Evolutionary conservation across 2,113 vertebrate species (phyloP), one percentile per base, ranked within the genome.

Genomic region (Excalfactoria chinensis): DNA sequence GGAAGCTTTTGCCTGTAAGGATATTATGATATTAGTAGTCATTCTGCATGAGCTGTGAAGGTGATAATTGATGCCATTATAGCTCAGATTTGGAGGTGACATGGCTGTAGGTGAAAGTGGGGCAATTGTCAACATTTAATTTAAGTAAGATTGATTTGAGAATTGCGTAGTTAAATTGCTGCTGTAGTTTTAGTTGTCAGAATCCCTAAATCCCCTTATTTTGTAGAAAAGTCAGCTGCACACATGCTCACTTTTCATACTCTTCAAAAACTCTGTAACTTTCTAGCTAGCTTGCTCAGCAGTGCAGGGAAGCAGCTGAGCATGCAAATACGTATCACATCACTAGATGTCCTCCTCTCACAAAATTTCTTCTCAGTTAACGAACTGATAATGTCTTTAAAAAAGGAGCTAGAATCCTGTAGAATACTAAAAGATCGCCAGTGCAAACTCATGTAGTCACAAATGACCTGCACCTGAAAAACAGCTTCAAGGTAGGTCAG

Each of bases 261-360:
- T 81, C 22, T 32, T 32, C 63, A 5, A 23, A 34, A 55, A 9
- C 40, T 63, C 71, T 51, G 23, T 30, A 55, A 43, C 37, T 46
- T 19, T 7, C 8, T 1, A 5, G 11, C 34, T 46, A 4, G 5
- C 49, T 59, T 49, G 35, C n/a, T 86, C 41, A 20, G 6, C 69
- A 28, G 46, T 22, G 25, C 21, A 28, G 21, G 8, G 35, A 7
- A 74, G 43, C 35, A 59, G 41, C 76, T 43, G 60, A 44, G 63
- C 40, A 19, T 95, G 95, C 84, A 92, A 92, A 94, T 71, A 94
- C n/a, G 66, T 9, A 41, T 88, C 58, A 34, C 71, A 60, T 80
- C 97, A 90, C 96, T 97, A 97, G 96, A 91, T 97, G 97, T 94
- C 97, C 79, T 89, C 74, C 86, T 97, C n/a, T 32, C 44, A 92